Conservation (phyloP, 1,140 invertebrate genomes). For the Cotesia chilonis region DNA sequence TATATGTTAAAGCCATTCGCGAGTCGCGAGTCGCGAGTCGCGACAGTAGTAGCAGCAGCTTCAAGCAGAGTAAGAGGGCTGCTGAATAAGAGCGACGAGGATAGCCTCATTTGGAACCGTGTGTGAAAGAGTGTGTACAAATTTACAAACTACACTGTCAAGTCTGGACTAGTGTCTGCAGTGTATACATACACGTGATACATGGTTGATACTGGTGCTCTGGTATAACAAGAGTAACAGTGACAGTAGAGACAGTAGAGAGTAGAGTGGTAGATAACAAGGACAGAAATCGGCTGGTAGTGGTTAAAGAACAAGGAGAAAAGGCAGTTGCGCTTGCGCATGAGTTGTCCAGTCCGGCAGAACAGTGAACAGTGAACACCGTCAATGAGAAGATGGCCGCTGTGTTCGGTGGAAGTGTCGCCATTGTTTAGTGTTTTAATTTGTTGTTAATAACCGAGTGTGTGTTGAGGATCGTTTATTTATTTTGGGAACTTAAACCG, state of each 20-base stretch:
- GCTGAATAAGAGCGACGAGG: slow-evolving; percentile 25
- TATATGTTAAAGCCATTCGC: neutral
- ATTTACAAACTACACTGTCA: too few species aligned
- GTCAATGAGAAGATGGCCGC: slow-evolving; percentile 63
- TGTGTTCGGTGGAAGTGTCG: slow-evolving; percentile 61
- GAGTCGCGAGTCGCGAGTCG: neutral
- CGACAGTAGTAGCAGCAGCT: neutral
- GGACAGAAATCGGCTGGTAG: neutral
- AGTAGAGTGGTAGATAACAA: neutral
- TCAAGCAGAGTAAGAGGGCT: slow-evolving; percentile 22
- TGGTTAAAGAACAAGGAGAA: slow-evolving; percentile 16
- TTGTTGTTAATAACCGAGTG: slow-evolving; percentile 33
- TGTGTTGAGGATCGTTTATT: slow-evolving; percentile 24
- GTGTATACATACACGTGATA: too few species aligned
- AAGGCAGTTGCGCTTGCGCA: slow-evolving; percentile 44
- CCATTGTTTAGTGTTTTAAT: slow-evolving; percentile 63
- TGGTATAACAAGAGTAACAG: too few species aligned
- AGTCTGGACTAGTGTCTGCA: too few species aligned
- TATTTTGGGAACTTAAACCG: slow-evolving; percentile 37
- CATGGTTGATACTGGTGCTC: too few species aligned
- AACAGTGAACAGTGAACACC: slow-evolving; percentile 24
- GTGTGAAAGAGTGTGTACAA: neutral
- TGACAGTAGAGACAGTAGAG: neutral
- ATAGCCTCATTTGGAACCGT: neutral
- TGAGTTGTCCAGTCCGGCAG: slow-evolving; percentile 45